Evolutionary conservation across 2,797 vertebrate genomes (phyloP).

Genomic region (Neosilurus hyrtlii): DNA sequence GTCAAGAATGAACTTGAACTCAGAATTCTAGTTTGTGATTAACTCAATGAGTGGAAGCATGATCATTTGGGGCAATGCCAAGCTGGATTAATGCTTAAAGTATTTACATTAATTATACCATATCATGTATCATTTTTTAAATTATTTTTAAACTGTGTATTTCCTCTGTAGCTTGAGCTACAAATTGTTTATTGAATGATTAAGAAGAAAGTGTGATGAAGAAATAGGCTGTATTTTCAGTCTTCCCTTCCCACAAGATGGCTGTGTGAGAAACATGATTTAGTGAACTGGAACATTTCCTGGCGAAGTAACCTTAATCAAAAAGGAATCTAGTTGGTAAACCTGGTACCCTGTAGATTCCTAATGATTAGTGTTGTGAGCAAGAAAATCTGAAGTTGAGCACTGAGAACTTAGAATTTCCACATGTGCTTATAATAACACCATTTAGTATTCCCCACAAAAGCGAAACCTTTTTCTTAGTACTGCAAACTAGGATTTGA

Average conservation of each 20-base stretch:
- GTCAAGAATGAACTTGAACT: too few relatives aligned
- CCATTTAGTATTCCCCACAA: not conserved
- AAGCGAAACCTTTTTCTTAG: not conserved
- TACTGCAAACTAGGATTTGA: not conserved
- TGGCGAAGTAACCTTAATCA: not conserved
- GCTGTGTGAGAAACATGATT: not conserved
- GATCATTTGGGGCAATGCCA: too few relatives aligned
- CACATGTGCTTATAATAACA: not conserved
- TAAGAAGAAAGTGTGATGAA: not conserved
- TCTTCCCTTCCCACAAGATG: slow-evolving; percentile 5
- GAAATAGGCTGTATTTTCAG: not conserved
- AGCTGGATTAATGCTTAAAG: too few relatives aligned
- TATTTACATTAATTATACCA: too few relatives aligned
- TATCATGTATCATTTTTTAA: too few relatives aligned
- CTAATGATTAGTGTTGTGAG: not conserved
- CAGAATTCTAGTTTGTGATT: too few relatives aligned
- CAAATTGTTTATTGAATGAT: too few relatives aligned
- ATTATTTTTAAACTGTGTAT: not conserved
- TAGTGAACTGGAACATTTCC: not conserved
- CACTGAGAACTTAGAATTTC: not conserved
- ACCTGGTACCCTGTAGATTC: not conserved
- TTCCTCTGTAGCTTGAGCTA: not conserved
- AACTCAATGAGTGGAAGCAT: too few relatives aligned
- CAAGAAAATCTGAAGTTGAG: not conserved
- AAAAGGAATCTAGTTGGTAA: not conserved